Base-by-base conservation (phyloP, 2,797 vertebrate genomes). In the Sylvia borin region DNA sequence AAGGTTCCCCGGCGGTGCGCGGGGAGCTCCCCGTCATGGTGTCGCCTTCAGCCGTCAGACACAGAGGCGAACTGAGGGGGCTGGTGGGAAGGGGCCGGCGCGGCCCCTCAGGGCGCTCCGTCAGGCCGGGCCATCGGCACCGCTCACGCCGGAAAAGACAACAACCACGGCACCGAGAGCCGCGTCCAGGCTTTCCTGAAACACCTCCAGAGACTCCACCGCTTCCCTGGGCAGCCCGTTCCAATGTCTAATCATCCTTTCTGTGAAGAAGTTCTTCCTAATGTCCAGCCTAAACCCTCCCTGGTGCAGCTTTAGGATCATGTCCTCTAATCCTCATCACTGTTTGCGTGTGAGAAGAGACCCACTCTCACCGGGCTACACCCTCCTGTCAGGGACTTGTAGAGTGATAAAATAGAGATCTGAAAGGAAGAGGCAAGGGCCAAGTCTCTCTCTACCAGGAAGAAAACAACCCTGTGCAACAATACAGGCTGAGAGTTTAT, bases 1-100 rank as follows among this genome's bases (percentile, higher is more conserved):
- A 54, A 11, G 14, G 45, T 7, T 47, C 5, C 36, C 15, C 9
- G 10, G 40, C 13, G 11, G 38, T 4, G 43, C 10, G 3, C 6
- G 19, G 54, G 34, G 32, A 24, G 25, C 19, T 10, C 1, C 27
- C n/a, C 10, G 27, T 27, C 29, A 3, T 8, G 11, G 1, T 6
- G 54, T 5, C 43, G 32, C 10, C 34, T 16, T 22, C 27, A 22
- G 45, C 31, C 58, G 2, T 8, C 3, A 36, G 54, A 2, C 4
- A 3, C 27, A 2, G 18, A 6, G 2, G 16, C 5, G 64, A 8
- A 0, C 25, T 13, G 53, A 43, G 53, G 40, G 58, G 7, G 10
- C 0, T 1, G 68, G 26, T 8, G 38, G 17, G 43, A 42, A 21
- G 67, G n/a, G 54, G 32, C 34, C 13, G 51, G 40, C 38, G 31